Evolutionary conservation across 2,888 invertebrate genomes (phyloP), one percentile per base, ranked within the genome.

Genomic region (Desoria tigrina): DNA sequence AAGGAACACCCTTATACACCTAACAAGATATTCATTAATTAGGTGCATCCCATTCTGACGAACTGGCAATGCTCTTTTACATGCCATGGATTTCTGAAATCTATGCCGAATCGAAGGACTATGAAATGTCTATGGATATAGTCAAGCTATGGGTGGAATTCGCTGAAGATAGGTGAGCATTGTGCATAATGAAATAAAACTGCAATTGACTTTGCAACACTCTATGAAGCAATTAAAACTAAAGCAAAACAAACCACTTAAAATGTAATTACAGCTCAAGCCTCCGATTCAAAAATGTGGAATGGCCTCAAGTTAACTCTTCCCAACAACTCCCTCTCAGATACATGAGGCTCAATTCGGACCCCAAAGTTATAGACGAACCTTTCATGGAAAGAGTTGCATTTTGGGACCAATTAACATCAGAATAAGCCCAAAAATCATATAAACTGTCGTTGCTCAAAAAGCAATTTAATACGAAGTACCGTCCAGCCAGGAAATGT

Each of bases 71-170:
- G 26, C n/a, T 71, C 3, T 63, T 68, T 39, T 59, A 63, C 42
- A 65, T 71, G 65, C 65, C 65, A 23, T 69, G 67, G 63, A 54
- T 66, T 2, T 64, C 58, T 42, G 69, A 68, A 50, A 59, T 69
- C 1, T 61, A 63, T 7, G 53, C 26, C 24, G 66, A 71, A 1
- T 71, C 64, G 7, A 61, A 49, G 18, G 72, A 72, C 32, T 72
- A 69, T 50, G 39, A 58, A 23, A 72, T 72, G 72, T 72, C 72
- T 6, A 24, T 63, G 11, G 64, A 67, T 50, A 42, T 72, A 6
- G 62, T 69, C 24, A 67, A 72, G 26, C 60, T 72, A 4, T 72
- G 69, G 69, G 56, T 61, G 11, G 58, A 65, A 11, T 72, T 69
- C 60, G 65, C 68, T 1, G 24, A 37, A 27, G 45, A 62, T 14